Evolutionary conservation across 2,797 vertebrate species (phyloP).

Genomic region (Meda fulgida): DNA sequence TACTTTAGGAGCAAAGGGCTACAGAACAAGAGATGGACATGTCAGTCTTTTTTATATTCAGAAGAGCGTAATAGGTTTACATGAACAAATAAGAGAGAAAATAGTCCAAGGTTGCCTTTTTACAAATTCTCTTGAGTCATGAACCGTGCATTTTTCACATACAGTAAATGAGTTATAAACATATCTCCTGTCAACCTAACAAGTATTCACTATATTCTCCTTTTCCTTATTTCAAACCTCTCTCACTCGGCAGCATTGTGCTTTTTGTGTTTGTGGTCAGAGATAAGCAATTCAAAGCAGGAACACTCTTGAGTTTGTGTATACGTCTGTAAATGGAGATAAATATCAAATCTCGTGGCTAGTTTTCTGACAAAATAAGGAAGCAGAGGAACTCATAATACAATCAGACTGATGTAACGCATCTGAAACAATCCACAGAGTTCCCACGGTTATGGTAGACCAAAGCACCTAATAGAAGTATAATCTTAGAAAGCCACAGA

Average conservation of each 20-base stretch:
- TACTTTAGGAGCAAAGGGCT: not conserved
- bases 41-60: not conserved
- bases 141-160: not conserved
- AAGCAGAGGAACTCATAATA: slow-evolving; percentile 3
- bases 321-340: slow-evolving; percentile 2
- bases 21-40: not conserved
- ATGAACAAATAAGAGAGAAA: not conserved
- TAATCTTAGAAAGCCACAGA: slow-evolving; percentile 1
- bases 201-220: not conserved
- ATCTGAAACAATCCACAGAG: slow-evolving; percentile 14
- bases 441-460: not conserved
- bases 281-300: slow-evolving; percentile 51
- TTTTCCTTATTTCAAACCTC: slow-evolving; percentile 21
- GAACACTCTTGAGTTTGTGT: slow-evolving; percentile 22
- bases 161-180: slow-evolving; percentile 24
- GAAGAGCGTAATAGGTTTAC: not conserved
- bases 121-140: not conserved
- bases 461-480: slow-evolving; percentile 16
- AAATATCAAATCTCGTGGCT: slow-evolving; percentile 2
- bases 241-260: not conserved
- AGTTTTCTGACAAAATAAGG: slow-evolving; percentile 23
- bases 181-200: not conserved
- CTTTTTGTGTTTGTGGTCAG: slow-evolving; percentile 49
- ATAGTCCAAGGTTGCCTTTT: not conserved
- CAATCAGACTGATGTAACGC: slow-evolving; percentile 28